Base-by-base conservation (phyloP, 2,113 vertebrate genomes). In the Rhinoptilus africanus region DNA sequence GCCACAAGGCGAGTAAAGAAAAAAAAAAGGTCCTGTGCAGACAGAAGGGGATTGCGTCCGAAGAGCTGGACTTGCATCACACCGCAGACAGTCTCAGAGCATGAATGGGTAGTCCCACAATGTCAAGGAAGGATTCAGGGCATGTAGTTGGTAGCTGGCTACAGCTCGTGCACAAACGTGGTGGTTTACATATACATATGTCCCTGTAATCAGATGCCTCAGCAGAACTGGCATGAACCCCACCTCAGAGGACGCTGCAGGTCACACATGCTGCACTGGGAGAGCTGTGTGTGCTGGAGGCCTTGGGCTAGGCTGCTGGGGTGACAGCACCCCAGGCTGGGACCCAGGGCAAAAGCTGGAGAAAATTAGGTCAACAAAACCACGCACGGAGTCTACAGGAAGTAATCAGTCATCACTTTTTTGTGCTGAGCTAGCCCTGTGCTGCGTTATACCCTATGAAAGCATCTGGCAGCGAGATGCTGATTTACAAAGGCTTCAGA, bases 401-500 rank as follows among this genome's bases (percentile, higher is more conserved):
- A 94, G 60, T 20, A 51, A 95, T 35, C 28, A 60, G 56, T 39
- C n/a, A 67, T 6, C 48, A 7, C 10, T 59, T 59, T 39, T 51
- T 76, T 91, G 48, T 92, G 85, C 74, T 85, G 68, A 92, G 72
- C 57, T 71, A 85, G 79, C 56, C 30, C 45, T 63, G 84, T 8
- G 17, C 43, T 97, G 69, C 30, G 34, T 76, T 82, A 79, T 59
- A 91, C 15, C 47, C 66, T 54, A 47, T 16, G 19, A 96, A 85
- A 85, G 74, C 91, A 96, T 87, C 90, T 96, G 88, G 72, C 68
- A 83, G 72, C 14, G 77, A 96, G 80, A 80, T 32, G 88, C 32
- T 5, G 5, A 93, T 95, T 97, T 96, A 92, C 85, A 96, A 90
- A 96, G 86, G 88, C 85, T 94, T 95, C 84, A 71, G 66, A 74